Base-by-base conservation (phyloP, 2,797 vertebrate genomes). In the Paramormyrops hopkinsi region DNA sequence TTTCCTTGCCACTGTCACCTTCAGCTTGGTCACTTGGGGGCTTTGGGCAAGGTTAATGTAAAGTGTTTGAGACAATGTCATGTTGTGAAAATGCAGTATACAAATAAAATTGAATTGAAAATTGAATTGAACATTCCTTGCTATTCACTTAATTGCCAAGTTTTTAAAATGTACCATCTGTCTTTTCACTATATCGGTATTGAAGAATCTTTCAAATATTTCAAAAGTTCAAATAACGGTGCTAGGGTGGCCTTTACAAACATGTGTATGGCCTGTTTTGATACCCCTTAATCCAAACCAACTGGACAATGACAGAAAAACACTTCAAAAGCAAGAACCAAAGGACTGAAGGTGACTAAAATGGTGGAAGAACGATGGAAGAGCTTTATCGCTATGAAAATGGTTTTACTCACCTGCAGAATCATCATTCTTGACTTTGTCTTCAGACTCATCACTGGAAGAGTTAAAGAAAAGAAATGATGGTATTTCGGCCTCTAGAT, bases 371-470 rank as follows among this genome's bases (percentile, higher is more conserved):
- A 44, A 19, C 17, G 6, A 46, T 46, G 19, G 41, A 82, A 46
- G 6, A 44, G 41, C 37, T 9, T 19, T 44, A n/a, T 8, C 7
- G 37, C 73, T 76, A n/a, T 82, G 76, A 46, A 82, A 46, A 82
- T 44, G 41, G 76, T 7, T 8, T 73, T 0, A 86, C 93, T 94
- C 94, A 99, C 98, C 98, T 95, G 97, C 97, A 0, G 98, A 99
- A 90, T 99, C 97, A 9, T 89, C 50, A 86, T 98, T 98, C 96
- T 99, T 99, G 90, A 98, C 95, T 95, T 99, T 99, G 5, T 99
- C 98, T 93, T 99, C 98, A 41, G 98, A 99, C 89, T 99, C 98
- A 93, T 99, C 98, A 92, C 98, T 99, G 93, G 89, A 90, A 88
- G 41, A 17, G 19, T 82, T 82, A 46, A 82, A 56, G 0, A 89